Evolutionary conservation across 1,140 invertebrate genomes (phyloP), one percentile per base, ranked within the genome.

Genomic region (Carposina sasakii): DNA sequence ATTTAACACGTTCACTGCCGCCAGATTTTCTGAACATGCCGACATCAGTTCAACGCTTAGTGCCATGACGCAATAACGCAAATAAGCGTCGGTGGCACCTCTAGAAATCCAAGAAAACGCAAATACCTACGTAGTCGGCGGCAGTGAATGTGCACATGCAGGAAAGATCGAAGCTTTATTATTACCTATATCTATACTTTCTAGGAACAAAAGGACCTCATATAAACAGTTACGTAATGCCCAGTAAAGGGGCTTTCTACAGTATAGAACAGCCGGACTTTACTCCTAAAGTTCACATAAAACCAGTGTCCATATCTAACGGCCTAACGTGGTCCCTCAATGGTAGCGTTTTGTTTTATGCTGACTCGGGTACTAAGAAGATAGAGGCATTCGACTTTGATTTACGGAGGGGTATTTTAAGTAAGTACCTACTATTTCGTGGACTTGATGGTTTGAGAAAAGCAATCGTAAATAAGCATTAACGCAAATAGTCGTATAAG

Each of bases 241-340:
- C 26, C 22, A 51, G 64, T 31, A 28, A 55, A 21, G 67, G 47
- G 2, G 30, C 44, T 0, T 42, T 70, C 3, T 70, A 67, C 44
- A 56, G 50, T 21, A 30, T 70, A 19, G 57, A 48, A 16, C 17
- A 42, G 10, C 48, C 45, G 2, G 16, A 33, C 30, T 61, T 44
- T 12, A 26, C 41, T 10, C 54, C 60, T 1, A 49, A 47, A n/a
- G 16, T 54, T 12, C 45, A 52, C 4, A 30, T 65, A 16, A 36
- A 39, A 1, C 59, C 63, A 8, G 60, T 67, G 16, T 53, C 55
- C 15, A 90, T 94, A 26, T 92, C 92, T 21, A 95, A 95, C 66
- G 94, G 94, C 1, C 64, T 95, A 3, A 88, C 88, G 0, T 96
- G 94, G 94, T 90, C 88, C 40, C 68, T 77, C 5, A 89, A 91